These are phyloP conservation scores for Channallabes apus DNA, from an alignment of 2,797 vertebrate species.

Conservation along the genomic window DNA sequence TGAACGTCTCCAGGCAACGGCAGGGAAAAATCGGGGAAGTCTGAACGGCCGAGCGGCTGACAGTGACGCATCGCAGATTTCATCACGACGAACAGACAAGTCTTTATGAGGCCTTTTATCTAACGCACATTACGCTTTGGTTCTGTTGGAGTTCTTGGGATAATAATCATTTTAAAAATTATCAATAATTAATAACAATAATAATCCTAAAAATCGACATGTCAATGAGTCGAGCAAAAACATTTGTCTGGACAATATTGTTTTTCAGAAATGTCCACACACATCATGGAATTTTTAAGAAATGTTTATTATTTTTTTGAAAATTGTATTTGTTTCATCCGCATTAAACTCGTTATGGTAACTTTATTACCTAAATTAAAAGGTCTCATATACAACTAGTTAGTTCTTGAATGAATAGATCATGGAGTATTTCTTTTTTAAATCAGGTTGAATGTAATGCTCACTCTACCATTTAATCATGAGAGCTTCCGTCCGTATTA, in stretches of 20 bases:
- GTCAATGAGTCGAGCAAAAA: background rate
- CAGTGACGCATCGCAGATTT: slow-evolving; percentile 12
- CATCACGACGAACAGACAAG: slow-evolving; percentile 31
- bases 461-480: background rate
- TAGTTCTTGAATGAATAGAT: too few species aligned
- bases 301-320: background rate
- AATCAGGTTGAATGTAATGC: background rate
- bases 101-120: background rate
- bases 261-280: background rate
- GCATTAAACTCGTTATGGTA: too few species aligned
- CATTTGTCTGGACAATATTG: background rate
- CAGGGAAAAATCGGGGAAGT: slow-evolving; percentile 12
- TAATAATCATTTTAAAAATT: too few species aligned
- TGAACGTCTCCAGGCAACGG: slow-evolving; percentile 49
- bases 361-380: too few species aligned
- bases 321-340: too few species aligned
- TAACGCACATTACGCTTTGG: background rate
- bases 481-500: background rate
- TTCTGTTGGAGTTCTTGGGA: background rate
- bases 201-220: background rate
- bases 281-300: background rate
- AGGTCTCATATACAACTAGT: too few species aligned
- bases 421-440: background rate
- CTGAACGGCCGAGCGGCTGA: background rate
- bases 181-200: too few species aligned